Evolutionary conservation across 2,888 invertebrate species (phyloP).

Genomic region (Tholera decimalis): DNA sequence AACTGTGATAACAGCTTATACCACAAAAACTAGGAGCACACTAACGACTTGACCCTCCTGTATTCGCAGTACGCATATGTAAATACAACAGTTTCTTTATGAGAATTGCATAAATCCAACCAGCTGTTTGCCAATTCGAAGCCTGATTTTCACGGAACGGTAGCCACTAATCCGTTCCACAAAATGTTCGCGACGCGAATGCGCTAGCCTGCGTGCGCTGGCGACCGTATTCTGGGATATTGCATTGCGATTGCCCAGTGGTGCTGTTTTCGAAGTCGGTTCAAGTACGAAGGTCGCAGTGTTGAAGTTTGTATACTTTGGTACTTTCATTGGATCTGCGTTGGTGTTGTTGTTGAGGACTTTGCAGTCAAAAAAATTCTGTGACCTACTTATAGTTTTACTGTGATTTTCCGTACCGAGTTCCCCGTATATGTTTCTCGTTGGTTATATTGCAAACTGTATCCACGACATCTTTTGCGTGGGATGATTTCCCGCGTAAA

Average conservation of each 20-base stretch:
- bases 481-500: too few species aligned
- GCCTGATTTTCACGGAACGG: conserved; percentile 87
- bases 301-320: conserved; percentile 47
- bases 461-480: too few species aligned
- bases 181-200: conserved; percentile 74
- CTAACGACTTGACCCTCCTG: conserved; percentile 80
- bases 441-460: background rate
- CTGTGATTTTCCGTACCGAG: too few species aligned
- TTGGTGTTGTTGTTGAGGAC: conserved; percentile 12
- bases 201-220: conserved; percentile 66
- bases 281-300: conserved; percentile 64
- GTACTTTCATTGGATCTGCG: conserved; percentile 22
- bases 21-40: conserved; percentile 71
- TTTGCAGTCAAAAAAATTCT: background rate
- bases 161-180: conserved; percentile 82
- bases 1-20: conserved; percentile 57
- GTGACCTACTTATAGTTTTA: conserved; percentile 18
- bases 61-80: conserved; percentile 78
- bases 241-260: conserved; percentile 64
- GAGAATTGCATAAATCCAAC: conserved; percentile 87
- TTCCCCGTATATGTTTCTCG: background rate
- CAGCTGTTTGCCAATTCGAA: conserved; percentile 85
- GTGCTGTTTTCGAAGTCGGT: conserved; percentile 58
- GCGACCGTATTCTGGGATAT: conserved; percentile 72
- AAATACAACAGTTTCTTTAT: conserved; percentile 87